Evolutionary conservation across 2,797 vertebrate genomes (phyloP), one percentile per base, ranked within the genome.

Genomic region (Paedocypris micromegethes): DNA sequence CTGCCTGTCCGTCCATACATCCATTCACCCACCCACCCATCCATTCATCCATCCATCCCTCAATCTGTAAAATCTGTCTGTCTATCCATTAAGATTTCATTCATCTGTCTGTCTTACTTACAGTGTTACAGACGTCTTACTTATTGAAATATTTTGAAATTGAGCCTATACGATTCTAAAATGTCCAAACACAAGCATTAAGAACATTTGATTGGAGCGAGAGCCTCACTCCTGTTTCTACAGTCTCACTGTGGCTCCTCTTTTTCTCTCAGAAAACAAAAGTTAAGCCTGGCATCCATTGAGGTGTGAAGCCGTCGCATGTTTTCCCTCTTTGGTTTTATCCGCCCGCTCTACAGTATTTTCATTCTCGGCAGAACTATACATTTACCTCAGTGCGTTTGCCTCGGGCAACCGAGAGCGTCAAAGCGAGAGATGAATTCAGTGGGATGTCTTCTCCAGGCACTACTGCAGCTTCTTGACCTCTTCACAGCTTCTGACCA

Each of bases 361-460:
- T 54, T 72, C 38, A 2, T 57, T 74, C 47, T 42, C 42, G 40
- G 37, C 64, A 73, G 68, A 55, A 46, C 49, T 64, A 44, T 9
- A 76, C 74, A 63, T 72, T 68, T 76, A 44, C 37, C 45, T 49
- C 41, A 44, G 45, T 58, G 3, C 50, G 63, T 59, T 62, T 71
- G 65, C 68, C 37, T 0, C 48, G 63, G 67, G 60, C 64, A 41
- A 70, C 9, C 48, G 58, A 69, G 47, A 43, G 50, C 61, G 67
- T 60, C 52, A 66, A 54, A 23, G 54, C 50, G 44, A 66, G 46
- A 51, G 70, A 62, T 56, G 40, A 52, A 62, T 62, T 61, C 9
- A 69, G 51, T 49, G 38, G 55, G n/a, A 69, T 61, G 7, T 44
- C 39, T 48, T 69, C n/a, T 60, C 62, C 38, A 57, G 43, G 5